These are phyloP conservation scores for Scophthalmus maximus DNA, from an alignment of 2,113 vertebrate genomes.

Conservation along the genomic window DNA sequence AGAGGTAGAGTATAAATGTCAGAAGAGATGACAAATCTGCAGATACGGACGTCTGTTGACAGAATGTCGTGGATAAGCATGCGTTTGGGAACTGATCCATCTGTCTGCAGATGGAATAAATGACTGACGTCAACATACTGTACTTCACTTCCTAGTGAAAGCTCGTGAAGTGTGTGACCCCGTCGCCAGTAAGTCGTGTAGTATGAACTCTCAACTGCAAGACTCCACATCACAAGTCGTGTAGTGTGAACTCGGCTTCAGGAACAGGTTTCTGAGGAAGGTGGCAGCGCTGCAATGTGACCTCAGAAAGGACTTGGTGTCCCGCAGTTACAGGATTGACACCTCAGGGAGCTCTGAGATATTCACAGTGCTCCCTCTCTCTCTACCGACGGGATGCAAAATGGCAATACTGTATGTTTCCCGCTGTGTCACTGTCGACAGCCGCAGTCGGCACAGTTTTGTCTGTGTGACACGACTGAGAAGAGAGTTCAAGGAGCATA, in stretches of 20 bases:
- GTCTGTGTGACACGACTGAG: slow-evolving; percentile 23
- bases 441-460: not conserved
- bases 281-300: slow-evolving; percentile 19
- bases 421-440: slow-evolving; percentile 38
- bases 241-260: too few species aligned
- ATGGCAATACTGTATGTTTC: slow-evolving; percentile 41
- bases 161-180: too few species aligned
- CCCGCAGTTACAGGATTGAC: slow-evolving; percentile 5
- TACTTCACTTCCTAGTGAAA: too few species aligned
- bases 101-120: not conserved
- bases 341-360: slow-evolving; percentile 25
- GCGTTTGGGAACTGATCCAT: not conserved
- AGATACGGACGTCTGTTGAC: not conserved
- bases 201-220: too few species aligned
- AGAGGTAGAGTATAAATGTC: slow-evolving; percentile 84
- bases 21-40: not conserved
- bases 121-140: too few species aligned
- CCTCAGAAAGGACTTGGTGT: too few species aligned
- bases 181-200: too few species aligned
- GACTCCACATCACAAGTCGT: too few species aligned
- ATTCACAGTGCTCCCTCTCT: slow-evolving; percentile 14
- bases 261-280: slow-evolving; percentile 17
- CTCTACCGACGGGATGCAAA: slow-evolving; percentile 42
- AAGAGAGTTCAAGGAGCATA: slow-evolving; percentile 30
- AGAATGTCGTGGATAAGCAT: too few species aligned